Percentiles rank a stretch among this genome's conserved stretches.
phyloP scores from a whole-genome alignment of 2,113 vertebrate genomes.

The Machaerirhynchus nigripectus region DNA sequence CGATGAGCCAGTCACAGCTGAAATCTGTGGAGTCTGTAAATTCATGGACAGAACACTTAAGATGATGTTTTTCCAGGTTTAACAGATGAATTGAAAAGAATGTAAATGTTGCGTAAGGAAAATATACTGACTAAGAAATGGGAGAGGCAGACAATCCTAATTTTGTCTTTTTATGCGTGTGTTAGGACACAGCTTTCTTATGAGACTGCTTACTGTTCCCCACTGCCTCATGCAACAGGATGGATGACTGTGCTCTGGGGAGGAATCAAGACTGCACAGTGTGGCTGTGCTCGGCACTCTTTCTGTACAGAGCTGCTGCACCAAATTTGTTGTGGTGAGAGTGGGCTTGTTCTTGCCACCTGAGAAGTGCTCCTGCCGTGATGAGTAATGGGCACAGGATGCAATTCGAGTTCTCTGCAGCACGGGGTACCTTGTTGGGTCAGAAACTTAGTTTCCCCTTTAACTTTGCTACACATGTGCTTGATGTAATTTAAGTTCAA shows the following conservation, averaged over 20 bases:
- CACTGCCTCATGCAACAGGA: not conserved
- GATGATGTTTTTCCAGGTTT: not conserved
- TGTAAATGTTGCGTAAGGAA: not conserved
- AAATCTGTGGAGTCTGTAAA: not conserved
- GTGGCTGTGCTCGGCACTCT: not conserved
- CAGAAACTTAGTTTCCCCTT: not conserved
- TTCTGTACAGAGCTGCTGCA: not conserved
- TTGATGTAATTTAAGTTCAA: not conserved
- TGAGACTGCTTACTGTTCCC: not conserved
- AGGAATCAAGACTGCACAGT: not conserved
- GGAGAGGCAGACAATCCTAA: not conserved
- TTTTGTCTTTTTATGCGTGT: not conserved
- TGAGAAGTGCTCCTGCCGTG: not conserved
- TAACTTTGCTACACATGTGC: rapidly evolving
- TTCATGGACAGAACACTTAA: not conserved
- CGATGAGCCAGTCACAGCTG: not conserved
- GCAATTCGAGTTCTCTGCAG: rapidly evolving
- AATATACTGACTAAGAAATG: not conserved
- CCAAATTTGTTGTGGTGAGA: not conserved
- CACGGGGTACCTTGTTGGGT: not conserved
- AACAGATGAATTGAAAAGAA: not conserved
- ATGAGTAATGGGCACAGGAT: rapidly evolving
- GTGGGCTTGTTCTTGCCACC: not conserved
- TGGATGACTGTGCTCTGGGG: not conserved
- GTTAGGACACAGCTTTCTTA: not conserved